Percentiles rank a stretch among this genome's conserved stretches.
Conservation (phyloP, 2,888 invertebrate species). For the Salpingus planirostris region DNA sequence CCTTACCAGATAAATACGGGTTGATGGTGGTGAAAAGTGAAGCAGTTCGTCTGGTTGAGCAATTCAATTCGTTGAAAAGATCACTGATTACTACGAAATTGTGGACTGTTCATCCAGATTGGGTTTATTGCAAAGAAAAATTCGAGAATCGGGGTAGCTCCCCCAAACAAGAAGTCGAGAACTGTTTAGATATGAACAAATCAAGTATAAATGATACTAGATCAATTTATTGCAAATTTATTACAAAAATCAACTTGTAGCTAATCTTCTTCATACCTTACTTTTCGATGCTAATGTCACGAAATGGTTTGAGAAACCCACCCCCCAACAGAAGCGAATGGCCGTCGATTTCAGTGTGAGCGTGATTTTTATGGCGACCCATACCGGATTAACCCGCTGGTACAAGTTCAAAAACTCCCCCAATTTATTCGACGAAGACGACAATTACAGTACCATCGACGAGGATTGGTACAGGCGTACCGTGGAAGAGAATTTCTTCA, state of each 20-base stretch:
- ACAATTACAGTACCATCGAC: conserved; percentile 57
- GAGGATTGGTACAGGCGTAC: conserved; percentile 84
- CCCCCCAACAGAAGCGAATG: conserved; percentile 9
- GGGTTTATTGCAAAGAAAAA: too few relatives aligned
- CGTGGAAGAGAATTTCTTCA: conserved; percentile 70
- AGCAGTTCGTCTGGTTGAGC: too few relatives aligned
- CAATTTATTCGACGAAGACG: conserved; percentile 10
- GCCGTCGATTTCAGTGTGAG: conserved; percentile 23
- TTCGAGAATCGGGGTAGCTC: too few relatives aligned
- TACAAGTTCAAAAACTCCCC: conserved; percentile 38
- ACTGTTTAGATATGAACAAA: too few relatives aligned
- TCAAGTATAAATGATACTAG: too few relatives aligned
- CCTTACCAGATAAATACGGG: conserved; percentile 72
- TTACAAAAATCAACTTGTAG: conserved; percentile 7
- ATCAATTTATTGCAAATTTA: too few relatives aligned
- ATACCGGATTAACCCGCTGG: conserved; percentile 83
- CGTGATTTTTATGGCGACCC: conserved; percentile 73
- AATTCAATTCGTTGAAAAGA: too few relatives aligned
- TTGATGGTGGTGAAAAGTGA: conserved; percentile 60
- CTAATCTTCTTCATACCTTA: conserved; percentile 20
- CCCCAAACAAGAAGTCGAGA: too few relatives aligned
- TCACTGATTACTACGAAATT: too few relatives aligned
- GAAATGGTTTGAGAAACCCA: conserved; percentile 23
- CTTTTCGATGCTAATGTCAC: conserved; percentile 32
- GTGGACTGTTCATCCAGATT: too few relatives aligned